phyloP scores from a whole-genome alignment of 2,113 vertebrate species.

The Gobio gobio region DNA sequence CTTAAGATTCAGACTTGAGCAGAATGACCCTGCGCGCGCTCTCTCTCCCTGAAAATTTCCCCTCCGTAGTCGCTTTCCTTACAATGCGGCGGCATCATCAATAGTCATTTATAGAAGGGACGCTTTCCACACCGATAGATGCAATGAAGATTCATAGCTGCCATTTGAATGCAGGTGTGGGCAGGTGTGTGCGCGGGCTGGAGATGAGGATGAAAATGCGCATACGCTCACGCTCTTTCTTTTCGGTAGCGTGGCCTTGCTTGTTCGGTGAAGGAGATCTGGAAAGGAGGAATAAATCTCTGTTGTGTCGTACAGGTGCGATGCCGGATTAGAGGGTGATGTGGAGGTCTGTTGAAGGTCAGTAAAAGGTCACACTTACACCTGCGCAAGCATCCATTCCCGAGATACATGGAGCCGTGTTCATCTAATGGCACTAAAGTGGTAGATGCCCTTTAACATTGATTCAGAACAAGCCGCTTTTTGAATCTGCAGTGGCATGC shows the following conservation, averaged over 20 bases:
- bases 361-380: conserved; percentile 13
- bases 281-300: conserved; percentile 12
- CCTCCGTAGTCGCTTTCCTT: conserved; percentile 70
- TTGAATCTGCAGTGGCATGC: background rate
- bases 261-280: conserved; percentile 56
- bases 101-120: conserved; percentile 77
- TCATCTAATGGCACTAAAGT: conserved; percentile 23
- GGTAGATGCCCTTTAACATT: background rate
- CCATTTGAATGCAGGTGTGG: conserved; percentile 68
- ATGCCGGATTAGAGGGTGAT: conserved; percentile 52
- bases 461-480: conserved; percentile 14
- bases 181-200: conserved; percentile 18
- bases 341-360: conserved; percentile 17
- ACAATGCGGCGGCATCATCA: conserved; percentile 74
- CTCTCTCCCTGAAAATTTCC: conserved; percentile 61
- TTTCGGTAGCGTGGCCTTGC: conserved; percentile 69
- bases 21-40: conserved; percentile 32
- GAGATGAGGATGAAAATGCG: conserved; percentile 58
- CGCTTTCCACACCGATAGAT: conserved; percentile 72
- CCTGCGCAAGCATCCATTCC: conserved; percentile 9
- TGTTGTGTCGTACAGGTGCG: background rate
- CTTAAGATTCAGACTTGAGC: conserved; percentile 52
- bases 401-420: conserved; percentile 17
- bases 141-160: conserved; percentile 81
- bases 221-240: conserved; percentile 63